A percentile compares a stretch with the other conserved stretches of the same genome.
These are phyloP conservation scores for Dexiosoma caninum DNA, from an alignment of 2,888 invertebrate genomes.

Conservation along the genomic window DNA sequence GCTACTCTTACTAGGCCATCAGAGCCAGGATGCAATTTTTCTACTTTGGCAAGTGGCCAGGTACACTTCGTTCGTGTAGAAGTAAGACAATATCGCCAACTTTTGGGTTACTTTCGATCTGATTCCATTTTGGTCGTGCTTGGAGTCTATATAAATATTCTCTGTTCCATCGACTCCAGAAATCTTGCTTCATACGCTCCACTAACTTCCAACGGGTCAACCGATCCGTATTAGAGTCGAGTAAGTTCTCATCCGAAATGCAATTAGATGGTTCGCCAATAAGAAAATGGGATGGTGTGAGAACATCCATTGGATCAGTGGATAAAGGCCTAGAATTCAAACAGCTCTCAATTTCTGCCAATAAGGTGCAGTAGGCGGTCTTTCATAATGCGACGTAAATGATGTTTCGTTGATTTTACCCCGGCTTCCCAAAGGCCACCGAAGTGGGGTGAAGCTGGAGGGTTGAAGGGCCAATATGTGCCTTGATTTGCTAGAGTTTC, in stretches of 20 bases:
- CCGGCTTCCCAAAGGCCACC: not conserved
- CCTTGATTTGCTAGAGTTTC: not conserved
- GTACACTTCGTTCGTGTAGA: constrained; percentile 42
- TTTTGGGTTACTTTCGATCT: not conserved
- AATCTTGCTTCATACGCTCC: not conserved
- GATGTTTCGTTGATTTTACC: not conserved
- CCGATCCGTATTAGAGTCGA: not conserved
- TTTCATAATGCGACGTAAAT: not conserved
- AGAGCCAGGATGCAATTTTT: constrained; percentile 61
- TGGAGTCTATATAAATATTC: not conserved
- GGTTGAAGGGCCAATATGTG: not conserved
- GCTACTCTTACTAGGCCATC: constrained; percentile 40
- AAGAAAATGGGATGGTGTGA: constrained; percentile 24
- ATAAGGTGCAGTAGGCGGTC: not conserved
- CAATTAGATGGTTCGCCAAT: constrained; percentile 40
- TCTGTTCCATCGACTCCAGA: constrained; percentile 38
- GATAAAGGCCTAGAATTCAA: not conserved
- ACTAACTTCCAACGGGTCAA: not conserved
- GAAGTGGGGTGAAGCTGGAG: not conserved
- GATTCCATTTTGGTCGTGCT: not conserved
- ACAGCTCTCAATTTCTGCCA: not conserved
- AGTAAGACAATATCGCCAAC: constrained; percentile 34
- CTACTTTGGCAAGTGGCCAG: constrained; percentile 65
- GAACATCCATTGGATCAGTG: not conserved
- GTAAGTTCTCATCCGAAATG: constrained; percentile 9